Percentiles rank a stretch among this genome's conserved stretches.
These are phyloP conservation scores for Ceraclea dissimilis DNA, from an alignment of 2,888 invertebrate species.

Conservation along the genomic window DNA sequence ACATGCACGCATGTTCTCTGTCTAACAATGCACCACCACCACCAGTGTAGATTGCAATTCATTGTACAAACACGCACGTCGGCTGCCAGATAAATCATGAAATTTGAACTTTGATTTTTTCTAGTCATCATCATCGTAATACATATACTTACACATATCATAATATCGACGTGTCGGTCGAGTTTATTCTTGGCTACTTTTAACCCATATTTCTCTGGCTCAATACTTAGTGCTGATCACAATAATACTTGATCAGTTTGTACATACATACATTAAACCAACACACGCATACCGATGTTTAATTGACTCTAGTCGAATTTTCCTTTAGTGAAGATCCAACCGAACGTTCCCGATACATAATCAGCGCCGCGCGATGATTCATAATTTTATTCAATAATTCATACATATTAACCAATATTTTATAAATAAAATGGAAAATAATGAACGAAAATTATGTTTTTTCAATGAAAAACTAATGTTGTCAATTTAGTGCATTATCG, in stretches of 20 bases:
- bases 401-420: not conserved
- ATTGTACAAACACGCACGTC: slow-evolving; percentile 6
- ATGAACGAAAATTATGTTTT: not conserved
- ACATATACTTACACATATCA: not conserved
- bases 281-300: not conserved
- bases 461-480: not conserved
- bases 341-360: not conserved
- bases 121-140: not conserved
- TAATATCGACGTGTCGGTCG: slow-evolving; percentile 12
- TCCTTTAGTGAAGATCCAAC: not conserved
- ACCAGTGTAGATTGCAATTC: slow-evolving; percentile 20
- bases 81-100: slow-evolving; percentile 17
- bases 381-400: not conserved
- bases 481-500: too few relatives aligned
- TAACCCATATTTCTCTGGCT: slow-evolving; percentile 24
- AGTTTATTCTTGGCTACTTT: slow-evolving; percentile 22
- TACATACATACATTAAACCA: not conserved
- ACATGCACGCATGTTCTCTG: too few relatives aligned
- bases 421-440: not conserved
- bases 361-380: not conserved
- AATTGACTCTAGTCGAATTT: not conserved
- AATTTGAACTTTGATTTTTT: slow-evolving; percentile 19
- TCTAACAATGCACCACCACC: too few relatives aligned
- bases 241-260: not conserved
- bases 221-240: not conserved